Evolutionary conservation across 2,797 vertebrate genomes (phyloP).

Genomic region (Neosilurus hyrtlii): DNA sequence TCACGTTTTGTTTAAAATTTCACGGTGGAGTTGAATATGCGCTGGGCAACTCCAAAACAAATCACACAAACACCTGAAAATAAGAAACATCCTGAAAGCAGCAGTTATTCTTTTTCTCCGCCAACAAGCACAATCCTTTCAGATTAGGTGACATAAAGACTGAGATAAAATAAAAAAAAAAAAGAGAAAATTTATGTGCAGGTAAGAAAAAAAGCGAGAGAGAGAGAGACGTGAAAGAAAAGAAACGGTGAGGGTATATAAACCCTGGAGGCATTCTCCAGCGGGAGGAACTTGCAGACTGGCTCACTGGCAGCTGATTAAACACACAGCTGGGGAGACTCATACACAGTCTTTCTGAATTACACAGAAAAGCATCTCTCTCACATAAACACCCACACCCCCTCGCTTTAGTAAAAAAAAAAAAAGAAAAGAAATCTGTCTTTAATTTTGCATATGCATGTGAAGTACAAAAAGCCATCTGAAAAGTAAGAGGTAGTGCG

Average conservation of each 20-base stretch:
- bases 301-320: conserved; percentile 57
- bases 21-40: not conserved
- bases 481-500: conserved; percentile 11
- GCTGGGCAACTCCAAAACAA: not conserved
- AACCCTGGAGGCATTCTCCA: conserved; percentile 25
- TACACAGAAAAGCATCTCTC: conserved; percentile 44
- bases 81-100: not conserved
- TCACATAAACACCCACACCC: conserved; percentile 38
- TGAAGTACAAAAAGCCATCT: conserved; percentile 17
- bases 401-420: no score
- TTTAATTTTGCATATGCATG: conserved; percentile 43
- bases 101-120: not conserved
- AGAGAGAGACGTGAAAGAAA: not conserved
- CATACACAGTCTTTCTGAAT: conserved; percentile 46
- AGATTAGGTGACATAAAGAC: conserved; percentile 28
- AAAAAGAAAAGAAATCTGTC: conserved; percentile 23
- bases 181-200: not conserved
- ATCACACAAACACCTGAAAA: conserved; percentile 5
- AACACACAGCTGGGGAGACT: conserved; percentile 49
- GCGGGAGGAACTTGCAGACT: conserved; percentile 51
- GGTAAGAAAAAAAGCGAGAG: not conserved
- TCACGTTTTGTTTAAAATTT: not conserved
- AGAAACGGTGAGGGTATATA: conserved; percentile 26
- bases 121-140: conserved; percentile 13
- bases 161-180: not conserved